Base-by-base conservation (phyloP, 2,113 vertebrate genomes). In the Emydura subglobosa region DNA sequence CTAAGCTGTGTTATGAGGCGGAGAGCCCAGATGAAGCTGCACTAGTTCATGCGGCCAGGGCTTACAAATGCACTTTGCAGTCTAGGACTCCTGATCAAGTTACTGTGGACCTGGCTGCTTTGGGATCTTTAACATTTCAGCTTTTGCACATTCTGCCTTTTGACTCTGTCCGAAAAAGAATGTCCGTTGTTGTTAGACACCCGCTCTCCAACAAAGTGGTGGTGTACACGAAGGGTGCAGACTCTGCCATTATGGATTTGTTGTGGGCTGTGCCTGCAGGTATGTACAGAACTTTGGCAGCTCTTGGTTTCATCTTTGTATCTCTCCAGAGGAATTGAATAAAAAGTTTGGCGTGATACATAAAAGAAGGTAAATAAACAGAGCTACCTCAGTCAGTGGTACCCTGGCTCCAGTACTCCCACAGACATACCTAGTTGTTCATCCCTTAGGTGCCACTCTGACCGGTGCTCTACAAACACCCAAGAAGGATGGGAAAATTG, bases 121-220 rank as follows among this genome's bases (percentile, higher is more conserved):
- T 99, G 42, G 99, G 99, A 6, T 96, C 97, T 12, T 96, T 99
- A 89, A 97, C 96, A 0, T 99, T 99, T 88, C 98, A 98, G 44
- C 98, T 99, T 55, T 97, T 99, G 6, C 99, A 99, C 82, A 93
- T 99, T 90, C 97, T 99, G 88, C 99, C 99, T 50, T 99, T 99
- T 42, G 99, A 99, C 95, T 99, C 99, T 1, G 95, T 98, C 59
- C 98, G 99, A 53, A 99, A 99, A 94, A 98, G 99, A 87, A 99
- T 99, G 99, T 99, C 99, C 0, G 99, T 99, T 29, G 99, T 99
- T 82, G 98, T 99, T 90, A 98, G 99, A 22, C 99, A 99, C 92
- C 99, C 99, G 0, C 93, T 99, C 86, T 99, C 99, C 55, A 98
- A 98, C 24, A 94, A 98, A 47, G 98, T 99, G 39, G 98, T 99